These are phyloP conservation scores for Melopsittacus undulatus DNA, from an alignment of 2,797 vertebrate species.

Conservation along the genomic window DNA sequence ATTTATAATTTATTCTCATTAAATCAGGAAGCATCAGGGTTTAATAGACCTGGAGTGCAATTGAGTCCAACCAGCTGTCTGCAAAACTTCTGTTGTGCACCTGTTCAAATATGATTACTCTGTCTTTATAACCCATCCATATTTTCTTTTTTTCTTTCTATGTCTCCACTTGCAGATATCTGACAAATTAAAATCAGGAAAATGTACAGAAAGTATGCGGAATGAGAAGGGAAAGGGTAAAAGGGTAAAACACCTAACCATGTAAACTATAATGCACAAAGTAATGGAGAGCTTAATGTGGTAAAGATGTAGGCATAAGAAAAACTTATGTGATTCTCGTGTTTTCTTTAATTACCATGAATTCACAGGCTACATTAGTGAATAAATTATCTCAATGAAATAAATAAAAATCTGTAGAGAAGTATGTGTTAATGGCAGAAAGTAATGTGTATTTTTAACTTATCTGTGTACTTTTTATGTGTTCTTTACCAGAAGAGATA, in stretches of 20 bases:
- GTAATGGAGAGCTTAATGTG: not conserved
- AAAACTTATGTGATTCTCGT: not conserved
- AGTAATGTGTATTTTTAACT: not conserved
- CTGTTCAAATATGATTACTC: conserved; percentile 61
- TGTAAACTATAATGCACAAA: not conserved
- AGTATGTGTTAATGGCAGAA: not conserved
- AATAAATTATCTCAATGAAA: not conserved
- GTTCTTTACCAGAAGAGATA: not conserved
- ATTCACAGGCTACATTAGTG: not conserved
- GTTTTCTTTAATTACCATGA: not conserved
- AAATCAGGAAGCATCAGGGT: conserved; percentile 34
- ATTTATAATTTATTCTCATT: conserved; percentile 51
- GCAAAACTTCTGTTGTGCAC: conserved; percentile 60
- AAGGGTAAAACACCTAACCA: not conserved
- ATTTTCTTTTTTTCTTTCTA: not conserved
- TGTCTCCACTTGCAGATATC: not conserved
- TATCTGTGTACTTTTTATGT: not conserved
- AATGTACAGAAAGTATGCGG: not conserved
- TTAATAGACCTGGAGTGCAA: conserved; percentile 60
- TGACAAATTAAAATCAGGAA: not conserved
- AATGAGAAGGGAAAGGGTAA: not conserved
- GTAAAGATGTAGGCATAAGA: not conserved
- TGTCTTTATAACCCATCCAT: not conserved
- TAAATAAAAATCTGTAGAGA: not conserved
- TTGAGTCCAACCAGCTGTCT: conserved; percentile 66